Evolutionary conservation across 2,113 vertebrate species (phyloP).

Genomic region (Propithecus coquereli): DNA sequence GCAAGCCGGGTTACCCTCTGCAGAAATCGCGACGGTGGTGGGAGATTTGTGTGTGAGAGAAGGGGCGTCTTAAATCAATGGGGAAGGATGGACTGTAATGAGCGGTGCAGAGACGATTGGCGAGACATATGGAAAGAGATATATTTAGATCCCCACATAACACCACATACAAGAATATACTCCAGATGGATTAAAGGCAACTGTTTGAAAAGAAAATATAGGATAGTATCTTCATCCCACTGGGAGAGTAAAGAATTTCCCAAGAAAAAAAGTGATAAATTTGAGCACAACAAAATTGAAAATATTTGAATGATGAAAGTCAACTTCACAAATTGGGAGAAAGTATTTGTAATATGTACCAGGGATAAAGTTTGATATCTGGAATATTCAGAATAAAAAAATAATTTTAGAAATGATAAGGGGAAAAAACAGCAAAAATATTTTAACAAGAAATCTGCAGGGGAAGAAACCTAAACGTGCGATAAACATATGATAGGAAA

Average conservation of each 20-base stretch:
- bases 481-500: fast-evolving
- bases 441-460: not conserved
- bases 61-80: fast-evolving
- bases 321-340: not conserved
- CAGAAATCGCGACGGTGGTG: fast-evolving
- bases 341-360: not conserved
- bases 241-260: not conserved
- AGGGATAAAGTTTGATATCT: not conserved
- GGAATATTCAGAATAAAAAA: not conserved
- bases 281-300: not conserved
- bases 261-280: not conserved
- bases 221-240: not conserved
- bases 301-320: not conserved
- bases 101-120: not conserved
- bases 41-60: not conserved
- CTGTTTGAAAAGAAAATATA: not conserved
- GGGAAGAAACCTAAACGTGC: not conserved
- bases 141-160: not conserved
- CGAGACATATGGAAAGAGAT: constrained; percentile 30
- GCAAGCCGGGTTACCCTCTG: not conserved
- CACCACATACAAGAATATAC: not conserved
- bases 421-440: not conserved
- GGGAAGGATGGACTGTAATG: not conserved
- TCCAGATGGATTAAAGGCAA: constrained; percentile 46
- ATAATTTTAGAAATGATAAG: not conserved